These are phyloP conservation scores for Halcyon malimbica DNA, from an alignment of 2,113 vertebrate genomes.

Conservation along the genomic window DNA sequence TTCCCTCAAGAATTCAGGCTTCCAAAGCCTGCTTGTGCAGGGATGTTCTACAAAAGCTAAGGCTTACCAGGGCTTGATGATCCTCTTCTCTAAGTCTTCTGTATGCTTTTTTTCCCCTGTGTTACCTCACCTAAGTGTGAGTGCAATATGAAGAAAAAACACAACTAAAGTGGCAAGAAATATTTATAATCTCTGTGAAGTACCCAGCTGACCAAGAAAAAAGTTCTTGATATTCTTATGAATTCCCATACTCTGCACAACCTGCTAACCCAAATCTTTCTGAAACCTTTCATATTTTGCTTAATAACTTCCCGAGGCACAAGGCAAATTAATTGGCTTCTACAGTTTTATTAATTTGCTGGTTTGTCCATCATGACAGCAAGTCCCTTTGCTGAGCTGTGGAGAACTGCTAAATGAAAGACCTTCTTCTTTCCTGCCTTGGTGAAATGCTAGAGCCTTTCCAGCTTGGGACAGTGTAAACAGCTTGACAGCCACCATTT, in stretches of 20 bases:
- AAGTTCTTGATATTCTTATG: not conserved
- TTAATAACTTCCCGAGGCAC: not conserved
- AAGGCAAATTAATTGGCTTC: not conserved
- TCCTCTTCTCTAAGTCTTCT: not conserved
- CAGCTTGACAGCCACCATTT: not conserved
- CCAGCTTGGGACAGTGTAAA: not conserved
- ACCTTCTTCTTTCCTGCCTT: not conserved
- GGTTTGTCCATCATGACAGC: rapidly evolving
- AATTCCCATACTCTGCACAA: not conserved
- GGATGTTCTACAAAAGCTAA: not conserved
- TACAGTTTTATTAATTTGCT: not conserved
- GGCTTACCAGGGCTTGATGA: too few relatives aligned
- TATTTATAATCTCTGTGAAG: not conserved
- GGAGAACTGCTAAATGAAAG: not conserved
- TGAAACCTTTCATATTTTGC: not conserved
- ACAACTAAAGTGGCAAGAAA: not conserved
- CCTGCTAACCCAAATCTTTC: not conserved
- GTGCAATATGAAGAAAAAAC: not conserved
- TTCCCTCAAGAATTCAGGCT: not conserved
- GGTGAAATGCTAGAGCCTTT: not conserved
- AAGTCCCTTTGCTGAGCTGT: not conserved
- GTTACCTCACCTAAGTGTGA: not conserved
- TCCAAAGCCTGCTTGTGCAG: not conserved
- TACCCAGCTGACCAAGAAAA: not conserved
- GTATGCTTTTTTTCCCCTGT: rapidly evolving